phyloP scores from a whole-genome alignment of 2,888 invertebrate species.

The Cantharis flavilabris region DNA sequence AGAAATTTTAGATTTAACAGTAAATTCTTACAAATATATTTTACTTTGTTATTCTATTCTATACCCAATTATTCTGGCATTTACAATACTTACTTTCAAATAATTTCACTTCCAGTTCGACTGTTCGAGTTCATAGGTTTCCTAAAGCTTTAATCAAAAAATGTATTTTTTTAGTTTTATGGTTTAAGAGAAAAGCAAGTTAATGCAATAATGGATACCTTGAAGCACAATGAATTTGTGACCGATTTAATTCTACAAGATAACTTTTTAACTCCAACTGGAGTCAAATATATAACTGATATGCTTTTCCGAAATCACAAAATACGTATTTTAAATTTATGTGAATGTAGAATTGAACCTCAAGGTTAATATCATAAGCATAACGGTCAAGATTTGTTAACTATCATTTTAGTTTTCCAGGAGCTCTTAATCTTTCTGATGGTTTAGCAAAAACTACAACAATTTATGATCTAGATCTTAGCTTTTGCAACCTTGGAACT shows the following conservation, averaged over 20 bases:
- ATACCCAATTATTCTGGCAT: too few relatives aligned
- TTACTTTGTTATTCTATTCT: too few relatives aligned
- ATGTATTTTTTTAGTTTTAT: slow-evolving; percentile 43
- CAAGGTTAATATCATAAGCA: slow-evolving; percentile 38
- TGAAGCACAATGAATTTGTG: slow-evolving; percentile 50
- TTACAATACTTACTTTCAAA: too few relatives aligned
- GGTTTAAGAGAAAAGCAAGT: slow-evolving; percentile 49
- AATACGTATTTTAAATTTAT: slow-evolving; percentile 49
- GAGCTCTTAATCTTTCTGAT: slow-evolving; percentile 49
- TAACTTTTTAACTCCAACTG: slow-evolving; percentile 52
- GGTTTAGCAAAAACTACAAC: slow-evolving; percentile 48
- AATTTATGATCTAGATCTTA: slow-evolving; percentile 53
- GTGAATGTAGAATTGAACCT: slow-evolving; percentile 55
- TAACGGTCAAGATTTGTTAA: not conserved
- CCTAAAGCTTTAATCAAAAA: too few relatives aligned
- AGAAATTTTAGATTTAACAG: slow-evolving; percentile 47
- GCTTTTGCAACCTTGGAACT: slow-evolving; percentile 55
- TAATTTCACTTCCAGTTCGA: too few relatives aligned
- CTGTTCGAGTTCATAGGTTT: too few relatives aligned
- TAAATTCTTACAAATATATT: slow-evolving; percentile 12
- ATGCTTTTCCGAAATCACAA: slow-evolving; percentile 51
- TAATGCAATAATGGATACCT: slow-evolving; percentile 47
- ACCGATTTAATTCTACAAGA: slow-evolving; percentile 51
- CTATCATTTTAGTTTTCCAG: slow-evolving; percentile 37
- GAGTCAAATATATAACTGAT: slow-evolving; percentile 49